phyloP scores from a whole-genome alignment of 2,113 vertebrate genomes.

The Thamnophis sirtalis region DNA sequence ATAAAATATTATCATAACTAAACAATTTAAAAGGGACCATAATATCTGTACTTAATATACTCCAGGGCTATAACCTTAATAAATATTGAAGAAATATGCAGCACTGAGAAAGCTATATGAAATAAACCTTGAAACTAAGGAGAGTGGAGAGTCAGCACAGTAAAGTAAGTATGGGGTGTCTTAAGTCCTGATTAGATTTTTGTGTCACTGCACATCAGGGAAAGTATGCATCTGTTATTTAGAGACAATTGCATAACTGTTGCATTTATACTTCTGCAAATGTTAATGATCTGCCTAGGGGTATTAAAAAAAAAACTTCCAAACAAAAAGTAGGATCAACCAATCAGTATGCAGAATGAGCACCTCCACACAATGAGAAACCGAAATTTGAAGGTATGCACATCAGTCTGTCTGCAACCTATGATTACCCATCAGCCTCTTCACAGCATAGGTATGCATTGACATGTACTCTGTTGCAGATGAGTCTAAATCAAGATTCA shows the following conservation, averaged over 20 bases:
- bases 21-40: neutral
- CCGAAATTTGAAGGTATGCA: no score
- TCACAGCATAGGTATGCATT: no score
- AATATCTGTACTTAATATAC: neutral
- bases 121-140: neutral
- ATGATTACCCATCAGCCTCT: no score
- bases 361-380: no score
- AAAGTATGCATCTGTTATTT: neutral
- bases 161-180: neutral
- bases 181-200: neutral
- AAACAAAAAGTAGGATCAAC: no score
- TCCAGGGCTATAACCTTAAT: neutral
- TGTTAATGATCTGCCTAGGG: no score
- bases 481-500: no score
- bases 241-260: neutral
- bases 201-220: neutral
- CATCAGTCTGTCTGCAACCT: no score
- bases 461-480: no score
- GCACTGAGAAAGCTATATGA: neutral
- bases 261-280: neutral
- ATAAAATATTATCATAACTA: conserved; percentile 44
- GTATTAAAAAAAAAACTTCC: no score
- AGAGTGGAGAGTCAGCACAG: neutral
- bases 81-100: neutral
- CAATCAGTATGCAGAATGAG: no score